phyloP scores from a whole-genome alignment of 2,888 invertebrate genomes.

The Cephus nigrinus region DNA sequence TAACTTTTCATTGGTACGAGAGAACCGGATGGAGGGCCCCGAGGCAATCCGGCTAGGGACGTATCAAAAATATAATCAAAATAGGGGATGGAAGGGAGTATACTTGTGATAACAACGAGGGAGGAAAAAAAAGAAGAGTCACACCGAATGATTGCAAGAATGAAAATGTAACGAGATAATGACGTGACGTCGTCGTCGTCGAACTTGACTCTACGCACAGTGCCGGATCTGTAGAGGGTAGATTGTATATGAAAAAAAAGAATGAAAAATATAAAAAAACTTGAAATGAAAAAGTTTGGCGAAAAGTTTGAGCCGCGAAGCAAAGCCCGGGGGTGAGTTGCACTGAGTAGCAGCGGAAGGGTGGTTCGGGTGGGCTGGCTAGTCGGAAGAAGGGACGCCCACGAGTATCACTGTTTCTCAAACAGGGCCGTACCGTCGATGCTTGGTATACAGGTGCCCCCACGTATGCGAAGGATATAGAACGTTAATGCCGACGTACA shows the following conservation, averaged over 20 bases:
- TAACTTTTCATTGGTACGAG: not conserved
- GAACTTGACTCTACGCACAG: not conserved
- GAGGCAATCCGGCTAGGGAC: not conserved
- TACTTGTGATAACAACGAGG: not conserved
- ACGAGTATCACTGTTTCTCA: not conserved
- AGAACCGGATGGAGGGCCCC: not conserved
- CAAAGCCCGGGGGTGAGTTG: not conserved
- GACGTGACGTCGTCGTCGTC: not conserved
- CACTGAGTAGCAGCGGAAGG: not conserved
- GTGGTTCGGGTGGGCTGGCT: not conserved
- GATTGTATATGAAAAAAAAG: not conserved
- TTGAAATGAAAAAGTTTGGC: constrained; percentile 35
- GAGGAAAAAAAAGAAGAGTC: not conserved
- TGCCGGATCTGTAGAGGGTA: not conserved
- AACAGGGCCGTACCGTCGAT: not conserved
- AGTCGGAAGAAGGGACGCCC: not conserved
- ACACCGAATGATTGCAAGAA: not conserved
- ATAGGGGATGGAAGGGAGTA: not conserved
- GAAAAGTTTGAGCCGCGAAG: constrained; percentile 12
- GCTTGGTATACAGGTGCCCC: not conserved
- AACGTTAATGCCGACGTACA: not conserved
- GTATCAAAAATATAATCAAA: not conserved
- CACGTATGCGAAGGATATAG: not conserved
- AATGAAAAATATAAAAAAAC: constrained; percentile 15
- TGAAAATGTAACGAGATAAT: not conserved